Base-by-base conservation (phyloP, 2,888 invertebrate species). In the Thelaira solivaga region DNA sequence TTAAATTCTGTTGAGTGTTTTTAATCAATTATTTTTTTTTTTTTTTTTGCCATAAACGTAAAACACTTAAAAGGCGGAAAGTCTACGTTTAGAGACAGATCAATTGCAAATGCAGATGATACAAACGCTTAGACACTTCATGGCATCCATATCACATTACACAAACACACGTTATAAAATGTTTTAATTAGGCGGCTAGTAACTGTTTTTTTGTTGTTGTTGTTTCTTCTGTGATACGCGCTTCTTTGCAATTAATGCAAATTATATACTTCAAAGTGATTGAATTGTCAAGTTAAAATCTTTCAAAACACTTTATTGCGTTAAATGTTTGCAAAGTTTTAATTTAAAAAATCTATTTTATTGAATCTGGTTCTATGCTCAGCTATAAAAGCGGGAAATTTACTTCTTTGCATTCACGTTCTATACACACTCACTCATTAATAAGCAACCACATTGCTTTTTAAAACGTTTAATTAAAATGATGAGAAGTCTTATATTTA, bases 1-100 rank as follows among this genome's bases (percentile, higher is more conserved):
- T 68, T 45, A 67, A 39, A 75, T 67, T 74, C 53, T 57, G 64
- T 64, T 29, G 45, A 55, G 62, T 62, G n/a, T 22, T 34, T 59
- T 59, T 49, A 41, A n/a, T 8, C n/a, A n/a, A n/a, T n/a, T n/a
- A n/a, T n/a, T n/a, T n/a, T n/a, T n/a, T n/a, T n/a, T n/a, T n/a
- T n/a, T 49, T 4, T 43, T 36, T 68, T 68, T 45, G n/a, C 6
- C 18, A 53, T 62, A 16, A 13, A 45, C 11, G 20, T 36, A 39
- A 7, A 6, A 59, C 49, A 45, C 34, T 64, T 53, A 13, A 68
- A 69, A 69, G 64, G 74, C 74, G 67, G 61, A 49, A 65, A 45
- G 59, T 59, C 47, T 59, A 55, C 13, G 20, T 39, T 62, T 20
- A 4, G 11, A 61, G 22, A 62, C n/a, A n/a, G 69, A 61, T 71